Percentiles rank a stretch among this genome's conserved stretches.
phyloP scores from a whole-genome alignment of 2,113 vertebrate species.

The Agapornis roseicollis region DNA sequence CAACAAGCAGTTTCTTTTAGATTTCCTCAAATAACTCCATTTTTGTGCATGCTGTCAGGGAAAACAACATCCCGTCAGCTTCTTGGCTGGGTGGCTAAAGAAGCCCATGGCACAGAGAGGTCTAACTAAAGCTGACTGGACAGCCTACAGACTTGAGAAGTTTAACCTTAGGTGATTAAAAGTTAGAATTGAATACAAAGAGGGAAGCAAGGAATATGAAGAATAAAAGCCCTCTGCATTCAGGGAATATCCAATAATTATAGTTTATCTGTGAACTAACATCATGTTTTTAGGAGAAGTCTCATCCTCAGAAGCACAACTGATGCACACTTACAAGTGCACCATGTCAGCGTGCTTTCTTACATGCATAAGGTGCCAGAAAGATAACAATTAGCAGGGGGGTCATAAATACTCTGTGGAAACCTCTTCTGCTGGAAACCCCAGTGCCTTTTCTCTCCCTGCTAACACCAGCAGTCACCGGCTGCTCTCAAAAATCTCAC shows the following conservation, averaged over 20 bases:
- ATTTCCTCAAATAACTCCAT: not conserved
- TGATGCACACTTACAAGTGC: not conserved
- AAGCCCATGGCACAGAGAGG: not conserved
- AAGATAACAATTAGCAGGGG: not conserved
- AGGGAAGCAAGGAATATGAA: not conserved
- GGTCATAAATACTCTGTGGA: not conserved
- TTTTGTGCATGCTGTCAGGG: not conserved
- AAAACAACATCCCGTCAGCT: not conserved
- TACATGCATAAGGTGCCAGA: accelerated
- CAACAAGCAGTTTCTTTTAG: not conserved
- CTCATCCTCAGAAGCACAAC: accelerated
- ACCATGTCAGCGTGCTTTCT: not conserved
- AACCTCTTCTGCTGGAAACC: not conserved
- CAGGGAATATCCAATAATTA: not conserved
- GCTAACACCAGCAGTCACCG: accelerated
- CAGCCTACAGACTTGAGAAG: not conserved
- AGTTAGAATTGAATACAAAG: not conserved
- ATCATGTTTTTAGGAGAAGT: not conserved
- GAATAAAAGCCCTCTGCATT: not conserved
- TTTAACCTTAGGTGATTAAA: not conserved
- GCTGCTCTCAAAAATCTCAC: not conserved
- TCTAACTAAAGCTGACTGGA: not conserved
- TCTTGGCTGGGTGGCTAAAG: not conserved
- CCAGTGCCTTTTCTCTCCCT: not conserved
- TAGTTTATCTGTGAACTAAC: accelerated